Evolutionary conservation across 2,797 vertebrate species (phyloP).

Genomic region (Anas capensis): DNA sequence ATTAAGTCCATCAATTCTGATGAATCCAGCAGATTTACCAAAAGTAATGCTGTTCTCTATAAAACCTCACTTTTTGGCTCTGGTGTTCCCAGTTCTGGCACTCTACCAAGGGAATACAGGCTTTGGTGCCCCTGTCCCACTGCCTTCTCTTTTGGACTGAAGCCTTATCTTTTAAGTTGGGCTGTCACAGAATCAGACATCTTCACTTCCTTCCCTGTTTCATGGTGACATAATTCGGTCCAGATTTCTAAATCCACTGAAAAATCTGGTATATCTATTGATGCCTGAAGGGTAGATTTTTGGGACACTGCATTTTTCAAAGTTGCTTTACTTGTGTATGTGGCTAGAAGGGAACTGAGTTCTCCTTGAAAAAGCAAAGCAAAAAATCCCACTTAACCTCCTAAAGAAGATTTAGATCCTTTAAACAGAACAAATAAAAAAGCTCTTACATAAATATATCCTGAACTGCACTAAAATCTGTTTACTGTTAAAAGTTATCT

Average conservation of each 20-base stretch:
- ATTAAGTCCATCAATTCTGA: background rate
- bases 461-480: background rate
- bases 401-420: background rate
- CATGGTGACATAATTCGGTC: background rate
- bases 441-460: background rate
- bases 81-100: background rate
- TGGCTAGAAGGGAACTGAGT: background rate
- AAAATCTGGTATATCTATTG: background rate
- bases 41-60: background rate
- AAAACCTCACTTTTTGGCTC: background rate
- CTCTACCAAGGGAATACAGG: background rate
- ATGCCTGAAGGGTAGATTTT: background rate
- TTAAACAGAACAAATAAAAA: background rate
- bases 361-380: background rate
- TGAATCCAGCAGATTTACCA: too few species aligned
- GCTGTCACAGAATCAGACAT: background rate
- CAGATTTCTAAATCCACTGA: background rate
- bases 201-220: background rate
- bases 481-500: background rate
- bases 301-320: background rate
- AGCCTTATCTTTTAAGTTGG: background rate
- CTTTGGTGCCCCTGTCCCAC: background rate
- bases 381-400: background rate
- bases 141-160: background rate
- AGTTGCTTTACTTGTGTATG: background rate